phyloP scores from a whole-genome alignment of 2,113 vertebrate species.

The Orthochromis malagaraziensis region DNA sequence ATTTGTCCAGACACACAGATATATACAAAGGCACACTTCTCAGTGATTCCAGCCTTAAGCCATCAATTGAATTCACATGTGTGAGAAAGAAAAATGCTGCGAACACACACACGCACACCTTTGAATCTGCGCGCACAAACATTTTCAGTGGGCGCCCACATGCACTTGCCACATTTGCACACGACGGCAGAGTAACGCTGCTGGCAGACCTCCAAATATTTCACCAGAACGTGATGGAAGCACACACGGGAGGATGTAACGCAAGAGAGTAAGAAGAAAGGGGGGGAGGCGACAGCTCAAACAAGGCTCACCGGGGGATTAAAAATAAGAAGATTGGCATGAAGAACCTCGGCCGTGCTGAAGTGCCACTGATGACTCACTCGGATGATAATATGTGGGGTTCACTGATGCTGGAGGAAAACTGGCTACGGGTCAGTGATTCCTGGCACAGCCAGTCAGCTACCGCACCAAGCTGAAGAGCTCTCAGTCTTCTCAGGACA shows the following conservation, averaged over 20 bases:
- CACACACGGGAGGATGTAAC: not conserved
- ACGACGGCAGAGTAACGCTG: not conserved
- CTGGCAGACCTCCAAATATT: constrained; percentile 49
- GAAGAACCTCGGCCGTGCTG: constrained; percentile 33
- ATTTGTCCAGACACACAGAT: not conserved
- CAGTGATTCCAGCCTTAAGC: constrained; percentile 9
- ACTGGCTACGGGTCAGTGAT: constrained; percentile 32
- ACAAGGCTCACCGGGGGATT: constrained; percentile 17
- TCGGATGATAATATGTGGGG: constrained; percentile 36
- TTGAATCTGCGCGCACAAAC: not conserved
- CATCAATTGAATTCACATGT: constrained; percentile 52
- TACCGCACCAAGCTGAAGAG: not conserved
- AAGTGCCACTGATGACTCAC: constrained; percentile 51
- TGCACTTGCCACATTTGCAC: constrained; percentile 12
- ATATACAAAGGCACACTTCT: not conserved
- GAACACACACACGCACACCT: not conserved
- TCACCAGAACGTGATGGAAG: constrained; percentile 32
- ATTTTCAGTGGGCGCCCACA: not conserved
- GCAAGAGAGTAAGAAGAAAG: not conserved
- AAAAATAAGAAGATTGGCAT: constrained; percentile 30
- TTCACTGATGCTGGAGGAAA: constrained; percentile 1
- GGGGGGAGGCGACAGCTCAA: constrained; percentile 8
- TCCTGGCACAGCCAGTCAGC: not conserved
- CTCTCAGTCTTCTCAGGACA: not conserved
- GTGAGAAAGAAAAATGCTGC: not conserved